These are phyloP conservation scores for Ectropis grisescens DNA, from an alignment of 1,140 invertebrate genomes.

Conservation along the genomic window DNA sequence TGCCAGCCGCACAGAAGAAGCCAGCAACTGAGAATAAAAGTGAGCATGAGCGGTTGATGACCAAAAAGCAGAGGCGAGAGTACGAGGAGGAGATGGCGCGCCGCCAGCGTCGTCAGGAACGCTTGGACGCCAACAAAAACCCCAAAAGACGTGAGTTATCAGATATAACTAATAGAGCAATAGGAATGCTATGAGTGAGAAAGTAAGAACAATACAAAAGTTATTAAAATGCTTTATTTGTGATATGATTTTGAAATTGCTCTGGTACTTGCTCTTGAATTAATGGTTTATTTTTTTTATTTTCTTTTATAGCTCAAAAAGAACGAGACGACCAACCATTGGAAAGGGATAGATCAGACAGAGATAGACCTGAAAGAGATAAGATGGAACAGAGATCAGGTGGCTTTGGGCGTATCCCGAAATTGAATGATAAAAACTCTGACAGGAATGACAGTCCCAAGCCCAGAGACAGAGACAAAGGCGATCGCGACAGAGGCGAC, in stretches of 20 bases:
- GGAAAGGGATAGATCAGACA: constrained; percentile 37
- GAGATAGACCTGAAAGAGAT: constrained; percentile 44
- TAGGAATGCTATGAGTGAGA: too few relatives aligned
- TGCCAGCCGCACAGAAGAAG: constrained; percentile 73
- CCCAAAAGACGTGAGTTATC: too few relatives aligned
- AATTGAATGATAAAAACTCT: constrained; percentile 52
- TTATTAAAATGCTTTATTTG: too few relatives aligned
- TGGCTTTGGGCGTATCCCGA: constrained; percentile 61
- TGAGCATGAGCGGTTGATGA: constrained; percentile 80
- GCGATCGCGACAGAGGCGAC: too few relatives aligned
- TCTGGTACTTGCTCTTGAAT: too few relatives aligned
- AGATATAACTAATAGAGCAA: too few relatives aligned
- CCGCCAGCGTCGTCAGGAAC: constrained; percentile 41
- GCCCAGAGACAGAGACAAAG: constrained; percentile 28
- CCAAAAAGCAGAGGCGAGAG: constrained; percentile 84
- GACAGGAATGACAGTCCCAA: constrained; percentile 28
- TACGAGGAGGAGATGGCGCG: constrained; percentile 73
- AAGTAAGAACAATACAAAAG: too few relatives aligned
- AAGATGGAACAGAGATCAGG: constrained; percentile 33
- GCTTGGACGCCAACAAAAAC: constrained; percentile 42
- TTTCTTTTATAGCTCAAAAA: constrained; percentile 26
- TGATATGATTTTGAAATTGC: too few relatives aligned
- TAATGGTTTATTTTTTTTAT: too few relatives aligned
- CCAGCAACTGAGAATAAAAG: constrained; percentile 58
- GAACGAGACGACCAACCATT: constrained; percentile 20